Percentiles rank a stretch among this genome's conserved stretches.
These are phyloP conservation scores for Sympetrum striolatum DNA, from an alignment of 2,888 invertebrate species.

Conservation along the genomic window DNA sequence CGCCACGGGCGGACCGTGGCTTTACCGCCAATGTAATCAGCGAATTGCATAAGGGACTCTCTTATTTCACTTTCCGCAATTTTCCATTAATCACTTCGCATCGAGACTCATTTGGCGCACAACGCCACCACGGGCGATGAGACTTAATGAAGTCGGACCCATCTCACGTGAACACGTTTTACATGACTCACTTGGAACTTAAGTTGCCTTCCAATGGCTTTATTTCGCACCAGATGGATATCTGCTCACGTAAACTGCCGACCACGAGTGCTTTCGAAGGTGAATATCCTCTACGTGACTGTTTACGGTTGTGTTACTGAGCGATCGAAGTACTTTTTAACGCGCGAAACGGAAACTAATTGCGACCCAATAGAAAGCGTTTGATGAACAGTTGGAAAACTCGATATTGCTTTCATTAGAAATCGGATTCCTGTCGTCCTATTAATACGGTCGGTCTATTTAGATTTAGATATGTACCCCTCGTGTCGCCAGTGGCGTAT, in stretches of 20 bases:
- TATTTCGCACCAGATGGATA: background rate
- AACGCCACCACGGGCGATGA: background rate
- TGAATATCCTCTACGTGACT: no score
- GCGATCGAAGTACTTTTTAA: no score
- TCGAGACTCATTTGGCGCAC: constrained; percentile 23
- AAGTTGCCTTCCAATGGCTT: background rate
- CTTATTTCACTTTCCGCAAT: constrained; percentile 36
- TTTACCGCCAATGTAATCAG: constrained; percentile 26
- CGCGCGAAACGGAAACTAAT: no score
- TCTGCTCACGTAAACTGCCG: background rate
- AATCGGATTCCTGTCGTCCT: no score
- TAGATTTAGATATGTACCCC: no score
- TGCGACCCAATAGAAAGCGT: no score
- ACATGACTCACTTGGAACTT: background rate
- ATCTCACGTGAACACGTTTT: background rate
- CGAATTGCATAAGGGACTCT: constrained; percentile 39
- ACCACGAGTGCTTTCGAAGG: no score
- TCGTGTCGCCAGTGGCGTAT: no score
- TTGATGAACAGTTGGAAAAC: no score
- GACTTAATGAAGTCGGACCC: background rate
- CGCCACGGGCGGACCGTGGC: background rate
- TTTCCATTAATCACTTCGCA: constrained; percentile 35
- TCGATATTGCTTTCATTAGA: no score
- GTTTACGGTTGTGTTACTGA: no score
- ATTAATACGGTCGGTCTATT: no score